Base-by-base conservation (phyloP, 1,140 invertebrate genomes). In the Sycobia sp. region DNA sequence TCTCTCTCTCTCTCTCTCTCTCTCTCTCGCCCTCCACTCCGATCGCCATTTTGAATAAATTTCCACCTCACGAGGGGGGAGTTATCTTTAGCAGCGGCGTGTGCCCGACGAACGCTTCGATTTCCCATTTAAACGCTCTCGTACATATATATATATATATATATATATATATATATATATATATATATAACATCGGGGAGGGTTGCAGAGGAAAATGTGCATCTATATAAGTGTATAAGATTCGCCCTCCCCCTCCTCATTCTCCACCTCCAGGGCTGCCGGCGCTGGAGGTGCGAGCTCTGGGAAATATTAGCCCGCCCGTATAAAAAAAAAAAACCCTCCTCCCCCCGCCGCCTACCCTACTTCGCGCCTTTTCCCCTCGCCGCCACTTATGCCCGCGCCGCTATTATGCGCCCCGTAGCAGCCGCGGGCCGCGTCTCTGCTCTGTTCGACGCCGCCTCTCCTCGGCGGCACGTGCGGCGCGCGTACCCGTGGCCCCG, bases 41-140 rank as follows among this genome's bases (percentile, higher is more conserved):
- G 47, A 38, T 61, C 76, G 78, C 80, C 80, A 82, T 82, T 82
- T 82, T 82, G 80, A 82, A 82, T 82, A 81, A 72, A 82, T 82
- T 82, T 77, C 73, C 77, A 73, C 79, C 72, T 4, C 10, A 23
- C 73, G 70, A 56, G 75, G 72, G 60, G 75, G 81, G 75, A 82
- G 77, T 82, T 82, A 81, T 82, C 77, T 81, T 71, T 29, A 2
- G 11, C 32, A 14, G 16, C 9, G 72, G n/a, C n/a, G n/a, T n/a
- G n/a, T 2, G 0, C 25, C 13, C 20, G 27, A 73, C 73, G 73
- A 75, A 74, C 76, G 79, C 78, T 82, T 81, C 80, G 80, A 81
- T 82, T 82, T 81, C 73, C 77, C 76, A 82, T 80, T 82, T 79
- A 78, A 81, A 74, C 76, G 75, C 77, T 79, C 77, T 80, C 73